Evolutionary conservation across 1,140 invertebrate species (phyloP).

Genomic region (Eulimnadia texana): DNA sequence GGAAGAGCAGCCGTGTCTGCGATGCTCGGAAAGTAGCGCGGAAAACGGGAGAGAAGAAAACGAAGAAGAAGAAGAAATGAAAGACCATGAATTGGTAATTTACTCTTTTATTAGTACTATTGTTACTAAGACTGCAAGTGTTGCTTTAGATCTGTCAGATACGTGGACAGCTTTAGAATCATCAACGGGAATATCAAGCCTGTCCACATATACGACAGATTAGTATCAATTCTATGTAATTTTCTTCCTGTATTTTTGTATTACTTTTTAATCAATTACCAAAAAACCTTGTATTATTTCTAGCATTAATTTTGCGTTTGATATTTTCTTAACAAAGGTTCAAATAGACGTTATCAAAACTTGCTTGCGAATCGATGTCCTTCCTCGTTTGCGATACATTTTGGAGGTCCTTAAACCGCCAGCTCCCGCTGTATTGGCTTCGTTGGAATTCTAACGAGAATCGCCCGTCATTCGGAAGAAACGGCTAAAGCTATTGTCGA

Average conservation of each 20-base stretch:
- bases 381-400: slow-evolving; percentile 43
- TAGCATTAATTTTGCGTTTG: slow-evolving; percentile 2
- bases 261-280: too few relatives aligned
- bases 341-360: slow-evolving; percentile 55
- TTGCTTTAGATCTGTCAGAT: too few relatives aligned
- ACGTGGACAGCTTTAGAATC: too few relatives aligned
- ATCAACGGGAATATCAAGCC: too few relatives aligned
- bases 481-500: slow-evolving; percentile 25
- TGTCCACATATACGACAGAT: too few relatives aligned
- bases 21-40: too few relatives aligned
- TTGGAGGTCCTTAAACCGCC: slow-evolving; percentile 26
- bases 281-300: slow-evolving; percentile 23
- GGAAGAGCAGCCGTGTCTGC: slow-evolving; percentile 43
- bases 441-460: slow-evolving; percentile 30
- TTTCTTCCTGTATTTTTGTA: neutral
- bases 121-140: too few relatives aligned
- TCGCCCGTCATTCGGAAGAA: slow-evolving; percentile 29
- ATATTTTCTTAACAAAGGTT: neutral
- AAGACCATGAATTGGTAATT: slow-evolving; percentile 64
- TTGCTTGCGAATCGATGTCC: slow-evolving; percentile 56
- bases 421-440: slow-evolving; percentile 25
- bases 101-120: too few relatives aligned
- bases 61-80: slow-evolving; percentile 50
- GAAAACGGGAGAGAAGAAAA: too few relatives aligned
- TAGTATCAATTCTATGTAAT: neutral